Evolutionary conservation across 2,113 vertebrate species (phyloP).

Genomic region (Thamnaconus septentrionalis): DNA sequence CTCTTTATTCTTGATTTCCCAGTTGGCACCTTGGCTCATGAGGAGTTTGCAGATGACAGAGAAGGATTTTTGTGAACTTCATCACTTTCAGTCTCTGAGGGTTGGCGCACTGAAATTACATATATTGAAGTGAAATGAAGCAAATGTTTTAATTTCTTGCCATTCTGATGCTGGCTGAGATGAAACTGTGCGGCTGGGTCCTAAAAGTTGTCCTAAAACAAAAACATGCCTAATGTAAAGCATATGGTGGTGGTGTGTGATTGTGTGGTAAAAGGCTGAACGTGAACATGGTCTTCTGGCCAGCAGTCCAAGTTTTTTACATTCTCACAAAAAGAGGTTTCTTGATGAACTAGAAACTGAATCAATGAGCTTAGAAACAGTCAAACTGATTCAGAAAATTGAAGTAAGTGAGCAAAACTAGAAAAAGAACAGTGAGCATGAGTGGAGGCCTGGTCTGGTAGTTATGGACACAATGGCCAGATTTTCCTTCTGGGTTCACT

Average conservation of each 20-base stretch:
- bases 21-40: conserved; percentile 5
- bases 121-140: conserved; percentile 7
- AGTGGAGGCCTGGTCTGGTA: too few relatives aligned
- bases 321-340: conserved; percentile 11
- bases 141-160: conserved; percentile 13
- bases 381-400: not conserved
- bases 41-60: conserved; percentile 4
- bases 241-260: too few relatives aligned
- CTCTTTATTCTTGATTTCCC: conserved; percentile 30
- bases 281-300: conserved; percentile 3
- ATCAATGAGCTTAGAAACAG: conserved; percentile 13
- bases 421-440: too few relatives aligned
- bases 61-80: conserved; percentile 23
- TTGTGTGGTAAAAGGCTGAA: too few relatives aligned
- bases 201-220: not conserved
- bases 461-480: too few relatives aligned
- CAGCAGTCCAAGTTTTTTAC: not conserved
- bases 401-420: too few relatives aligned
- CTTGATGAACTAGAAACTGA: conserved; percentile 14
- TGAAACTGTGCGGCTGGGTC: not conserved
- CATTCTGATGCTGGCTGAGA: conserved; percentile 1
- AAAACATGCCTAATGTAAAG: too few relatives aligned
- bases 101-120: not conserved
- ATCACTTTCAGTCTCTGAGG: conserved; percentile 5
- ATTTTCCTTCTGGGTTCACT: too few relatives aligned